These are phyloP conservation scores for Crotalus tigris DNA, from an alignment of 2,113 vertebrate genomes.

Conservation along the genomic window DNA sequence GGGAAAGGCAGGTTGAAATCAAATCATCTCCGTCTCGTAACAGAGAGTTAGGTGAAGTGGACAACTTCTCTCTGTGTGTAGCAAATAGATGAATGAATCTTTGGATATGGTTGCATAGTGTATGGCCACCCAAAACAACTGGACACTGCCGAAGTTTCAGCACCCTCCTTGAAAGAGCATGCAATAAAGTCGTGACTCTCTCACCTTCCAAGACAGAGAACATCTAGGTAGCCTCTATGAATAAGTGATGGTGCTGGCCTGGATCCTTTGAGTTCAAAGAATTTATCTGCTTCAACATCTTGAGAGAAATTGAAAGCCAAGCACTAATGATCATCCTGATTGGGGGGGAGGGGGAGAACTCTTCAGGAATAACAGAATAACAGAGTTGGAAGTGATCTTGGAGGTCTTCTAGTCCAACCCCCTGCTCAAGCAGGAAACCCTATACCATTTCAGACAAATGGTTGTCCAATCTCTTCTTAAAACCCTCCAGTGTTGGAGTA, in stretches of 20 bases:
- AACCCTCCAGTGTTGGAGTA: not conserved
- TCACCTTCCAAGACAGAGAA: not conserved
- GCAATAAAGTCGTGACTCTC: not conserved
- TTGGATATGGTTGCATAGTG: not conserved
- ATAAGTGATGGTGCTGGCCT: too few species aligned
- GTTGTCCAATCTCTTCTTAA: not conserved
- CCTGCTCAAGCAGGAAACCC: not conserved
- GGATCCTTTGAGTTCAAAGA: not conserved
- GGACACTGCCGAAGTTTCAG: not conserved
- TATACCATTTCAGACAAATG: not conserved
- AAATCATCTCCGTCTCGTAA: not conserved
- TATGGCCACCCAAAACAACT: not conserved
- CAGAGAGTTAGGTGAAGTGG: not conserved
- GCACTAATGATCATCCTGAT: not conserved
- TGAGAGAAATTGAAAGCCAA: not conserved
- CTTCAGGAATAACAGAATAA: not conserved
- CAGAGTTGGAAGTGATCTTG: not conserved
- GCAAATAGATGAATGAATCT: not conserved
- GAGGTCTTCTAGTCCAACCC: not conserved
- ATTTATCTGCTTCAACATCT: not conserved
- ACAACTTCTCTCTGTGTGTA: not conserved
- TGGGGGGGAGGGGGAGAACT: rapidly evolving
- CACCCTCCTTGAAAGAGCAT: not conserved
- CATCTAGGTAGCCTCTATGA: not conserved
- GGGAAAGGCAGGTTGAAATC: not conserved